Base-by-base conservation (phyloP, 2,888 invertebrate species). In the Argyresthia goedartella region DNA sequence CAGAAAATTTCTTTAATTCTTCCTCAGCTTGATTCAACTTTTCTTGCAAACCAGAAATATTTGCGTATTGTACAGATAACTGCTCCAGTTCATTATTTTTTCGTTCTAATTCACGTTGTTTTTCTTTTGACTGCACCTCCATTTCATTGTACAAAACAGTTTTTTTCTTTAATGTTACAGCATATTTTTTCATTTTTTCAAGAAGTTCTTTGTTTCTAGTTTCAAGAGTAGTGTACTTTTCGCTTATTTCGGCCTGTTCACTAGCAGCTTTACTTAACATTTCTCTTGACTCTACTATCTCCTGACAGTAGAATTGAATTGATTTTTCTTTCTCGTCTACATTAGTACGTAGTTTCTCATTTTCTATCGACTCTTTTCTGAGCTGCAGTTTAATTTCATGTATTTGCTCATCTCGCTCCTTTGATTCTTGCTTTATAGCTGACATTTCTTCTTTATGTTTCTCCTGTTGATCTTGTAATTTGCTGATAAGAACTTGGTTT, bases 121-220 rank as follows among this genome's bases (percentile, higher is more conserved):
- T 63, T 56, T 80, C 76, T 39, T 64, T 63, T 41, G 76, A 65
- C 58, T 87, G 90, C 46, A 73, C 69, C 75, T 94, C 92, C 39
- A 93, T 71, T 57, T 94, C 92, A 39, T 88, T 81, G 59, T 90
- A 91, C 56, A 90, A 86, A 0, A 82, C 68, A 0, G 89, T 86
- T 65, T 93, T 94, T 67, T 93, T 94, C 70, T 94, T 95, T 9
- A 94, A 81, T 64, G 90, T 92, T 0, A 91, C 88, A 0, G 93
- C 94, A 62, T 92, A 90, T 64, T 94, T 94, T 65, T 94, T 95
- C 65, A 94, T 87, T 72, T 93, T 94, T 53, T 94, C 93, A 52
- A 92, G 71, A 56, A 93, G 89, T 50, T 92, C 91, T 62, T 90
- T 91, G 58, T 91, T 90, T 65, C 91, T 92, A 8, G 67, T 77